Evolutionary conservation across 1,140 invertebrate species (phyloP).

Genomic region (Ostrea denselamellosa): DNA sequence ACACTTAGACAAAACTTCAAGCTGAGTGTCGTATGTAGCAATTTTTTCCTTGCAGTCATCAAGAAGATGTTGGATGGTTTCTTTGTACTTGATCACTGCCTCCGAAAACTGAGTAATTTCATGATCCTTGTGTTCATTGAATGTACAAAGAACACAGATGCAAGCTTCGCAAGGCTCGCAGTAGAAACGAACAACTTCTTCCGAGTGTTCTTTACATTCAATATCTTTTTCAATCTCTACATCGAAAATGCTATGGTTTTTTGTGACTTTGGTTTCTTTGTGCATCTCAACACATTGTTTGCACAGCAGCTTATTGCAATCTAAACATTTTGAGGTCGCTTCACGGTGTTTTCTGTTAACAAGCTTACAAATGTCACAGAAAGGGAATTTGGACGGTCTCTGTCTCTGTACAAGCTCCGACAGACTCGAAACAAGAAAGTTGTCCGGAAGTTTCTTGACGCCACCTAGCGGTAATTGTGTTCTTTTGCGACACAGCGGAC

Average conservation of each 20-base stretch:
- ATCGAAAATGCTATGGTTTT: slow-evolving; percentile 79
- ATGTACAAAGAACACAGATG: slow-evolving; percentile 79
- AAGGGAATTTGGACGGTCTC: slow-evolving; percentile 77
- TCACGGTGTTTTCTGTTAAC: slow-evolving; percentile 77
- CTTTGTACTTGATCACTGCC: slow-evolving; percentile 78
- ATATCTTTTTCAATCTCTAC: slow-evolving; percentile 80
- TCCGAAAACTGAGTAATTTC: slow-evolving; percentile 78
- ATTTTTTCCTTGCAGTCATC: slow-evolving; percentile 76
- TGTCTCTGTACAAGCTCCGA: slow-evolving; percentile 76
- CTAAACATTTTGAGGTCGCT: slow-evolving; percentile 79
- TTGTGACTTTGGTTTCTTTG: slow-evolving; percentile 78
- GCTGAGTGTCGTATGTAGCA: slow-evolving; percentile 73
- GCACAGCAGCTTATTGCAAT: slow-evolving; percentile 80
- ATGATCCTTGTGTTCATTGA: slow-evolving; percentile 80
- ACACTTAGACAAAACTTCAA: slow-evolving; percentile 71
- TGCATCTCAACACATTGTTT: slow-evolving; percentile 78
- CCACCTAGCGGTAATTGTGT: slow-evolving; percentile 79
- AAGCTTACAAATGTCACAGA: slow-evolving; percentile 79
- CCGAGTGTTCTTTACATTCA: slow-evolving; percentile 79
- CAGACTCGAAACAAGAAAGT: slow-evolving; percentile 79
- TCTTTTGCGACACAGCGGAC: slow-evolving; percentile 79
- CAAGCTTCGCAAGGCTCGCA: slow-evolving; percentile 79
- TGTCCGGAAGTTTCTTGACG: slow-evolving; percentile 79
- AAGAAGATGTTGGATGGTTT: slow-evolving; percentile 75
- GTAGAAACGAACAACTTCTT: slow-evolving; percentile 79